Percentiles rank a stretch among this genome's conserved stretches.
These are phyloP conservation scores for Pseudochirops corinnae DNA, from an alignment of 2,797 vertebrate genomes.

Conservation along the genomic window DNA sequence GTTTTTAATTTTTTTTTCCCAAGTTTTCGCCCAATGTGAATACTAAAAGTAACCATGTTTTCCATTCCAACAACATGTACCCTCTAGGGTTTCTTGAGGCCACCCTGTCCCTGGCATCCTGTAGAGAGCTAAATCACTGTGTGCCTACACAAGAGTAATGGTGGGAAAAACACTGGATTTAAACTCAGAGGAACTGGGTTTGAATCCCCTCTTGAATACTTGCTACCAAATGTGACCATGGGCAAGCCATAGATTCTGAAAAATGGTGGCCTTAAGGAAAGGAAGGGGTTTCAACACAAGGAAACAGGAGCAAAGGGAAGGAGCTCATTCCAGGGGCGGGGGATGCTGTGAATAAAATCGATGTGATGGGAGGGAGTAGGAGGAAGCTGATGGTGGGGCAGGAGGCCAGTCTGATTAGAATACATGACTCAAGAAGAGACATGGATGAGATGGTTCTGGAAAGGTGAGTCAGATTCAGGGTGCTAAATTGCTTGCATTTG, in stretches of 20 bases:
- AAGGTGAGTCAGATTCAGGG: not conserved
- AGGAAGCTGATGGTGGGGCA: not conserved
- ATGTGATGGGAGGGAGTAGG: not conserved
- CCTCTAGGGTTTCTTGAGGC: conserved; percentile 76
- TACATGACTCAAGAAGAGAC: not conserved
- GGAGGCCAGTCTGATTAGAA: not conserved
- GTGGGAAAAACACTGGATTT: not conserved
- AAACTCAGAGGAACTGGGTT: not conserved
- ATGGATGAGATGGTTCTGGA: not conserved
- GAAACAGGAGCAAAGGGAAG: not conserved
- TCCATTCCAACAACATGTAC: conserved; percentile 75
- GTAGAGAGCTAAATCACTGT: not conserved
- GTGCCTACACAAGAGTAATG: not conserved
- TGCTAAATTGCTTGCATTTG: not conserved
- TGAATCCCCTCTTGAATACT: not conserved
- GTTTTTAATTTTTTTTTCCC: conserved; percentile 72
- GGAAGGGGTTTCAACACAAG: not conserved
- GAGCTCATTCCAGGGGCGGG: not conserved
- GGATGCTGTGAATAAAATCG: not conserved
- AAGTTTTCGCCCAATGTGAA: conserved; percentile 82
- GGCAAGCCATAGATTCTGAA: not conserved
- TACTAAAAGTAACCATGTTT: conserved; percentile 78
- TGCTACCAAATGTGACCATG: not conserved
- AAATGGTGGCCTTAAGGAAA: not conserved
- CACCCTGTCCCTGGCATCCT: conserved; percentile 62